phyloP scores from a whole-genome alignment of 2,797 vertebrate genomes.

The Rhynchonycteris naso region DNA sequence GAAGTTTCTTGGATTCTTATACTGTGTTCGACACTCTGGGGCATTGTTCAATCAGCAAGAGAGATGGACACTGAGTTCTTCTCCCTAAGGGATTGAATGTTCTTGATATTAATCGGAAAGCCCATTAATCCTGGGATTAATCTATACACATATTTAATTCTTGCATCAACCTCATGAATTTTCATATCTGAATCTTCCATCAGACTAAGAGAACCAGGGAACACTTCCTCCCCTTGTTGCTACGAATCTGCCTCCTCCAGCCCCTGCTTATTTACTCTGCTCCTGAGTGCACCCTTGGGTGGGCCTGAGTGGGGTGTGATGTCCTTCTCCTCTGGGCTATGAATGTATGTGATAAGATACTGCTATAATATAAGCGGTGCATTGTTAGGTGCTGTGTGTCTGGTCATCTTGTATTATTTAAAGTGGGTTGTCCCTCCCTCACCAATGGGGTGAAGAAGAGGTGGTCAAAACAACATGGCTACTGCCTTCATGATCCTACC shows the following conservation, averaged over 20 bases:
- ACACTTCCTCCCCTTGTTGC: neutral
- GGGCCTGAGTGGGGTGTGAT: fast-evolving
- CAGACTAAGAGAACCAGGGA: neutral
- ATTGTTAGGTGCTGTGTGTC: neutral
- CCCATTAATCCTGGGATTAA: neutral
- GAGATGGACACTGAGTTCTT: neutral
- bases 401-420: neutral
- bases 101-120: neutral
- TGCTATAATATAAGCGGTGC: neutral
- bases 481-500: neutral
- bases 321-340: neutral
- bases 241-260: neutral
- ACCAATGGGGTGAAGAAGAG: neutral
- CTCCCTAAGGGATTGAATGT: neutral
- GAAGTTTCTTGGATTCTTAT: neutral
- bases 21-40: neutral
- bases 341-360: neutral
- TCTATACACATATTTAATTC: neutral
- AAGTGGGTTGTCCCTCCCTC: neutral
- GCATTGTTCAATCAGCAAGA: neutral
- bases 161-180: neutral
- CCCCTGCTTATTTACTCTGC: neutral
- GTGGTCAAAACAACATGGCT: neutral
- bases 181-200: neutral
- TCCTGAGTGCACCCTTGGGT: neutral